phyloP scores from a whole-genome alignment of 2,797 vertebrate species.

The Hylomyscus alleni region DNA sequence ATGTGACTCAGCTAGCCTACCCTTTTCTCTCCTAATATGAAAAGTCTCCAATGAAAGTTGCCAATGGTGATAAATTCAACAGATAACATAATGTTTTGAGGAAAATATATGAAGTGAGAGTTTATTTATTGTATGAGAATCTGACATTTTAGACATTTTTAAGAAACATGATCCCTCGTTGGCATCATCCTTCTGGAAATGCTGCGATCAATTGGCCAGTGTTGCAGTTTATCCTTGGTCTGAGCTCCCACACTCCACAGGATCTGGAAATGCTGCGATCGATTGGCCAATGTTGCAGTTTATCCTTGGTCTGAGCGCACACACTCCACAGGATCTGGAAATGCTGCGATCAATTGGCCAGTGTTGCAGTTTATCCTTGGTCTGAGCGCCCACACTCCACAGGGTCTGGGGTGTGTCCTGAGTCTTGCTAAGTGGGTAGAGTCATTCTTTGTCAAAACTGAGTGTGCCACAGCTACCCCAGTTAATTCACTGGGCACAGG shows the following conservation, averaged over 20 bases:
- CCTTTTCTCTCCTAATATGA: conserved; percentile 41
- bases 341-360: not conserved
- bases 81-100: not conserved
- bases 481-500: not conserved
- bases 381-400: not conserved
- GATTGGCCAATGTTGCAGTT: not conserved
- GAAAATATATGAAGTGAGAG: conserved; percentile 35
- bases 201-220: not conserved
- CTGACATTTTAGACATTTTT: conserved; percentile 15
- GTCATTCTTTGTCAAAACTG: not conserved
- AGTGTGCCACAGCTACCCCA: not conserved
- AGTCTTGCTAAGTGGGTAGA: not conserved
- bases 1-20: not conserved
- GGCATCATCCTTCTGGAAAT: not conserved
- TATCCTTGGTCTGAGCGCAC: too few relatives aligned
- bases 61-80: not conserved
- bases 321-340: too few relatives aligned
- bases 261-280: not conserved
- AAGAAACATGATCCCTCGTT: not conserved
- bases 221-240: too few relatives aligned
- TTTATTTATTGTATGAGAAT: not conserved
- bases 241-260: too few relatives aligned
- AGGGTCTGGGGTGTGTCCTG: not conserved
- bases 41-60: not conserved
- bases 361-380: too few relatives aligned